Percentiles rank a stretch among this genome's conserved stretches.
These are phyloP conservation scores for Limenitis camilla DNA, from an alignment of 2,888 invertebrate genomes.

Conservation along the genomic window DNA sequence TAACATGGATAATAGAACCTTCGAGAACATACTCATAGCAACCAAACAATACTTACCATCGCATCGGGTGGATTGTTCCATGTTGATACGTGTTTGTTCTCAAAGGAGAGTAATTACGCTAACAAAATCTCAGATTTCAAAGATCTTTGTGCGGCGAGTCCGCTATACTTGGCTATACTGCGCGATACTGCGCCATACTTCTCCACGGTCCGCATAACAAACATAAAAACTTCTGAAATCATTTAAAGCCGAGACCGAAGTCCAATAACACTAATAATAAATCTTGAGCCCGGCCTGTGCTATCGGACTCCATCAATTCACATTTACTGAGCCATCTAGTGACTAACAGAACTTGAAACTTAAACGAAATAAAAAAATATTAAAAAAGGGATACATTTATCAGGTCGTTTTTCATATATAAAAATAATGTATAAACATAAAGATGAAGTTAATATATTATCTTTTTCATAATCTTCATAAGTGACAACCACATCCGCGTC, in stretches of 20 bases:
- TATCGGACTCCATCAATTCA: background rate
- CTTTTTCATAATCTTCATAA: too few relatives aligned
- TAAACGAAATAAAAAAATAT: too few relatives aligned
- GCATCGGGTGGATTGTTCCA: too few relatives aligned
- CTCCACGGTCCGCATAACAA: slow-evolving; percentile 1
- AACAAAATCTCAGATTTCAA: slow-evolving; percentile 43
- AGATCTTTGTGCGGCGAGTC: slow-evolving; percentile 49
- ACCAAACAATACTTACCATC: background rate
- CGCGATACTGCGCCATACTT: too few relatives aligned
- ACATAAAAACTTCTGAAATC: slow-evolving; percentile 10
- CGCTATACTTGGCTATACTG: slow-evolving; percentile 14
- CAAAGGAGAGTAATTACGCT: background rate
- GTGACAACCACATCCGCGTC: too few relatives aligned
- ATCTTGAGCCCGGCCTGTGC: slow-evolving; percentile 4
- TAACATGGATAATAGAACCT: background rate
- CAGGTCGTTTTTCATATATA: too few relatives aligned
- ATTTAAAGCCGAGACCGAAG: slow-evolving; percentile 6
- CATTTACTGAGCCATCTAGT: background rate
- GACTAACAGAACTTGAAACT: too few relatives aligned
- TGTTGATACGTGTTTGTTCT: background rate
- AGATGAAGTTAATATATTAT: too few relatives aligned
- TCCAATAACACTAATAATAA: slow-evolving; percentile 1
- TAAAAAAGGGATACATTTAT: too few relatives aligned
- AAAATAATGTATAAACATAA: too few relatives aligned
- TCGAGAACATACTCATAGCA: background rate